Percentiles rank a stretch among this genome's conserved stretches.
phyloP scores from a whole-genome alignment of 2,113 vertebrate genomes.

The Ctenodactylus gundi region DNA sequence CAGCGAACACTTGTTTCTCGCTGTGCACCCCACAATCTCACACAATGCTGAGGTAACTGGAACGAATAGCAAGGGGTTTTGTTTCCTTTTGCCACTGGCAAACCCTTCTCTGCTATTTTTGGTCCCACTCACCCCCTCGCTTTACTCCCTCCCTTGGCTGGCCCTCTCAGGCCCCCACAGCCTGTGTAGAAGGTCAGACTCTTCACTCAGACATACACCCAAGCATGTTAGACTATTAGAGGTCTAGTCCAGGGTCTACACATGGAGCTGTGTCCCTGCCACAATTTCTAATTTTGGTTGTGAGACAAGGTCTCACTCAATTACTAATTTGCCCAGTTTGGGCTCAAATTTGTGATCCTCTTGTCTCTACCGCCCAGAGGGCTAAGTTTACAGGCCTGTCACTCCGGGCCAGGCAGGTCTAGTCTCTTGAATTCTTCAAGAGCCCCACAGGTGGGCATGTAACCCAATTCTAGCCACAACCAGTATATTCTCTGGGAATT shows the following conservation, averaged over 20 bases:
- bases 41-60: not conserved
- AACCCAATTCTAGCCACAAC: not conserved
- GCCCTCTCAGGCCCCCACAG: not conserved
- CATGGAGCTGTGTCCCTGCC: too few species aligned
- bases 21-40: not conserved
- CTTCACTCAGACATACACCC: not conserved
- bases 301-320: too few species aligned
- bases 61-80: not conserved
- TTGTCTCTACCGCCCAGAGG: too few species aligned
- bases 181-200: not conserved
- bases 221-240: accelerated
- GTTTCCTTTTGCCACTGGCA: not conserved
- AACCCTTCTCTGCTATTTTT: not conserved
- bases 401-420: too few species aligned
- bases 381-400: too few species aligned
- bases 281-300: too few species aligned
- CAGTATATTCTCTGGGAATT: not conserved
- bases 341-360: too few species aligned
- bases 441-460: not conserved
- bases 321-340: too few species aligned
- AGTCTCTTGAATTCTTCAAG: not conserved
- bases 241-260: too few species aligned
- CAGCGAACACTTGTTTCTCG: not conserved
- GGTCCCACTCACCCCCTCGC: not conserved
- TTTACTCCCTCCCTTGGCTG: not conserved